phyloP scores from a whole-genome alignment of 2,113 vertebrate species.

The Jacana jacana region DNA sequence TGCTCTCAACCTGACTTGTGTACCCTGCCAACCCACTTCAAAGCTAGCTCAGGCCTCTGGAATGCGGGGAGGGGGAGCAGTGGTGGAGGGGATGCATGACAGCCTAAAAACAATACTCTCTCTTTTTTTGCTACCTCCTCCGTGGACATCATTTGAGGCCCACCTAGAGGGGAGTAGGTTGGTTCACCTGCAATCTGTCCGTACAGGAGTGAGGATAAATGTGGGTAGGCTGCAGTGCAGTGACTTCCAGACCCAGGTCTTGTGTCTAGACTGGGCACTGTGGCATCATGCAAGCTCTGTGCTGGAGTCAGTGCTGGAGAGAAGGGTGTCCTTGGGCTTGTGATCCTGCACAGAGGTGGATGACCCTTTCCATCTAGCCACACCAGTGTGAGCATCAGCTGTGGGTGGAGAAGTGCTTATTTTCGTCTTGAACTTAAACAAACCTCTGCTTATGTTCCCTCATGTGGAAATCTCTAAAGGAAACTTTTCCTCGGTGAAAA shows the following conservation, averaged over 20 bases:
- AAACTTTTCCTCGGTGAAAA: neutral
- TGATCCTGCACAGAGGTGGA: neutral
- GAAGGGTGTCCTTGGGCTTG: neutral
- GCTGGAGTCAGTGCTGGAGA: neutral
- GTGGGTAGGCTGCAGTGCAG: neutral
- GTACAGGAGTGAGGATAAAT: rapidly evolving
- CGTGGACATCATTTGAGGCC: neutral
- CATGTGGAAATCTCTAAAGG: neutral
- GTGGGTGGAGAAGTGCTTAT: neutral
- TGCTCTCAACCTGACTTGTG: neutral
- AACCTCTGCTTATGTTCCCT: neutral
- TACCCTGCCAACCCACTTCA: slow-evolving; percentile 20
- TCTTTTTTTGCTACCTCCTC: rapidly evolving
- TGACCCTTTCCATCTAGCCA: neutral
- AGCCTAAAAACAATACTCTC: neutral
- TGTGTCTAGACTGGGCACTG: neutral
- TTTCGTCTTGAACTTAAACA: neutral
- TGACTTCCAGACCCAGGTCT: neutral
- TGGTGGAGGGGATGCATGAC: neutral
- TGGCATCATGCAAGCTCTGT: rapidly evolving
- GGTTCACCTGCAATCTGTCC: neutral
- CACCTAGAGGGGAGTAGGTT: neutral
- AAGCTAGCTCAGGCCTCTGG: neutral
- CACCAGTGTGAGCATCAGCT: neutral
- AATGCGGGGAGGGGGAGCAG: neutral